Base-by-base conservation (phyloP, 2,888 invertebrate species). In the Drosophila nigricruria region DNA sequence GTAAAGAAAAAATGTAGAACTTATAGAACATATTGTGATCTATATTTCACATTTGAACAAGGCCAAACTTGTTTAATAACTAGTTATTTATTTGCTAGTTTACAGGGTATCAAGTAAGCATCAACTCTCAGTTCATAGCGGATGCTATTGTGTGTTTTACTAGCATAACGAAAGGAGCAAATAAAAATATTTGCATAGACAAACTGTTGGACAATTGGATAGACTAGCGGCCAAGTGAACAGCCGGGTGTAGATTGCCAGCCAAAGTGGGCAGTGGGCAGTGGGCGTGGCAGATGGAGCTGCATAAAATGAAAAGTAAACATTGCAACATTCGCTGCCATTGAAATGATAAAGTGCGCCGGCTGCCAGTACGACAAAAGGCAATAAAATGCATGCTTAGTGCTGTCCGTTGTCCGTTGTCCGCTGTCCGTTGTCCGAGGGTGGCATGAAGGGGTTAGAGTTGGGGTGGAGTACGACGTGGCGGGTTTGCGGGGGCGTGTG, bases 101-200 rank as follows among this genome's bases (percentile, higher is more conserved):
- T 25, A 45, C 36, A 57, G 49, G 45, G 79, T 59, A 64, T 53
- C 4, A 23, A 0, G 14, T 12, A 47, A 42, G 34, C 36, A 5
- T 1, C 5, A 2, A 18, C 5, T 12, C 16, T 10, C 14, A n/a
- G n/a, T 12, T 5, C 5, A 27, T 5, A n/a, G 25, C 12, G 56
- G 9, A 23, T n/a, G 38, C 36, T 38, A 34, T 40, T 61, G 54
- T 76, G 45, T 54, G 38, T 71, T 71, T 70, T 77, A 74, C 72
- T 81, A 69, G 70, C 76, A 82, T 80, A 81, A 79, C 69, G 79
- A 62, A 75, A 63, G 73, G 65, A 73, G 76, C 75, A 82, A 84
- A 89, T 82, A 88, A 89, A 90, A 91, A 91, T 91, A 91, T 91
- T 91, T 91, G 81, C 91, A 89, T 90, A 91, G 83, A 87, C 91